Evolutionary conservation across 2,888 invertebrate genomes (phyloP).

Genomic region (Alsophila aescularia): DNA sequence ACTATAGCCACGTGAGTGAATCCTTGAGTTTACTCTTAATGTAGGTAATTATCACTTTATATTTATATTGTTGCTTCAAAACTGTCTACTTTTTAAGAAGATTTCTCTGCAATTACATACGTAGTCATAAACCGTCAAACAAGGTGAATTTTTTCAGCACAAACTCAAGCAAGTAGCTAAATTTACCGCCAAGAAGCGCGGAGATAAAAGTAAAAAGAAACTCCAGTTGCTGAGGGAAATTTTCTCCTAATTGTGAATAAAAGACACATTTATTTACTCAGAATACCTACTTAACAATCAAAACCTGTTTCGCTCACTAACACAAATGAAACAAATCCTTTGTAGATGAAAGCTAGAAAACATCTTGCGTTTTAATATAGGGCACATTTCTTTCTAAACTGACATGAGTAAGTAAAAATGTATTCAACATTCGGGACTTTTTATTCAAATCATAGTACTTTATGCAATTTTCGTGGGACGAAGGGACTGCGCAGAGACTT

Average conservation of each 20-base stretch:
- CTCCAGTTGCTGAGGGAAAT: constrained; percentile 19
- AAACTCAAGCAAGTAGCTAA: constrained; percentile 15
- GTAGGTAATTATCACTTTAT: no score
- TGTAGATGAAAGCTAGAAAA: no score
- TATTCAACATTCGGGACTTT: not conserved
- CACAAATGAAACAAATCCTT: no score
- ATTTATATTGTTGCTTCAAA: no score
- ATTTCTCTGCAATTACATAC: no score
- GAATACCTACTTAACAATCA: no score
- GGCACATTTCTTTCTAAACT: no score
- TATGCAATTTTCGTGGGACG: not conserved
- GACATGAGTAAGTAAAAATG: not conserved
- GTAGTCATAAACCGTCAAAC: constrained; percentile 11
- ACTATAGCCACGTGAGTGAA: no score
- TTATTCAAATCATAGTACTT: not conserved
- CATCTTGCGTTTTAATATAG: no score
- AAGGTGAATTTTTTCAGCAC: constrained; percentile 19
- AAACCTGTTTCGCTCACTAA: no score
- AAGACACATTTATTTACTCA: not conserved
- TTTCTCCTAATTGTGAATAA: constrained; percentile 23
- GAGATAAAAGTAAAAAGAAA: constrained; percentile 29
- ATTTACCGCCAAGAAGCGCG: constrained; percentile 20
- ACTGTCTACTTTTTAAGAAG: not conserved
- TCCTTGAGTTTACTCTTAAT: no score
- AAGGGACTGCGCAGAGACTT: constrained; percentile 7